Conservation (phyloP, 2,113 vertebrate genomes). For the Scophthalmus maximus region DNA sequence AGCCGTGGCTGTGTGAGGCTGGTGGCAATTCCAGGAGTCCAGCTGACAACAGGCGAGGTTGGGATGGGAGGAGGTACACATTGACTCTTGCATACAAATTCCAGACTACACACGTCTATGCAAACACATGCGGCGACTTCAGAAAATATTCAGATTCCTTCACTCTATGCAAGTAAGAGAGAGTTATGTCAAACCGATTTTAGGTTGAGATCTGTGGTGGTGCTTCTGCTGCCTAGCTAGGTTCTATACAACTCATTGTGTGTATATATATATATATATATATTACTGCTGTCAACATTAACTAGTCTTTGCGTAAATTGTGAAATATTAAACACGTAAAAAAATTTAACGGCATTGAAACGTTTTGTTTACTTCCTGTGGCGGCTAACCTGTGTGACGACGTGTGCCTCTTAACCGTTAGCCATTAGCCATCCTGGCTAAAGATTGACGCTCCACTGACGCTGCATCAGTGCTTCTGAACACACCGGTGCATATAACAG, state of each 20-base stretch:
- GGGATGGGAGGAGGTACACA: background rate
- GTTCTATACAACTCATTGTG: background rate
- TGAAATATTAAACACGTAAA: too few relatives aligned
- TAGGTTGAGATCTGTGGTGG: background rate
- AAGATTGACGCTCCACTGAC: background rate
- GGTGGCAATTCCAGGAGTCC: constrained; percentile 10
- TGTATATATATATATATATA: too few relatives aligned
- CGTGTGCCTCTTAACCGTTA: too few relatives aligned
- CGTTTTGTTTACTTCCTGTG: too few relatives aligned
- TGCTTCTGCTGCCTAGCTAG: background rate
- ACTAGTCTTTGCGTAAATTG: too few relatives aligned
- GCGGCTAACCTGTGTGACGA: too few relatives aligned
- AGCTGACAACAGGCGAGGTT: constrained; percentile 16
- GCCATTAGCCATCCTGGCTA: too few relatives aligned
- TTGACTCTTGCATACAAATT: background rate
- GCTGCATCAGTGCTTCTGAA: background rate
- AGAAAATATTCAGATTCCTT: background rate
- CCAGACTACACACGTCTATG: background rate
- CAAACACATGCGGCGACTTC: background rate
- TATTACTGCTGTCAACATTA: too few relatives aligned
- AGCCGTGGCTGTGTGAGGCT: background rate
- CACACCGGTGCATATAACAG: background rate
- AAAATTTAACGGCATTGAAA: too few relatives aligned
- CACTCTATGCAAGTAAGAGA: too few relatives aligned
- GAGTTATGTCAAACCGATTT: too few relatives aligned